These are phyloP conservation scores for Coregonus suidteri DNA, from an alignment of 2,797 vertebrate genomes.

Conservation along the genomic window DNA sequence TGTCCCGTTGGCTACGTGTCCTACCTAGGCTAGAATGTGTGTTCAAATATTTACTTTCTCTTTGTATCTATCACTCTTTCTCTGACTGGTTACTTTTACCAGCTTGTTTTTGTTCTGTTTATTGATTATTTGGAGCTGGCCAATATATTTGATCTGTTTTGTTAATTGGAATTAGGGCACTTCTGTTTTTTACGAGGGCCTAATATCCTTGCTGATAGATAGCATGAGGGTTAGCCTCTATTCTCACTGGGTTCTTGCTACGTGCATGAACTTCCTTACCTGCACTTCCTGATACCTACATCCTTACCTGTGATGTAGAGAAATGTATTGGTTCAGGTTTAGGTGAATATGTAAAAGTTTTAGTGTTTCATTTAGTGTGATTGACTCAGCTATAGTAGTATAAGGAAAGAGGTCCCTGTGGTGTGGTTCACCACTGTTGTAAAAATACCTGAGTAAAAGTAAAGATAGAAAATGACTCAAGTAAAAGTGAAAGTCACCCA, in stretches of 20 bases:
- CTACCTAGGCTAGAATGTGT: constrained; percentile 7
- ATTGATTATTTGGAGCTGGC: neutral
- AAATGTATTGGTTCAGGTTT: neutral
- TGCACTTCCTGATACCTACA: too few relatives aligned
- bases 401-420: constrained; percentile 22
- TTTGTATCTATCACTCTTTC: neutral
- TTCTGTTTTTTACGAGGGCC: neutral
- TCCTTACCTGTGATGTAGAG: neutral
- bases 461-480: too few relatives aligned
- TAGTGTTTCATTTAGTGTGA: neutral
- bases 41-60: constrained; percentile 10
- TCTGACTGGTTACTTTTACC: neutral
- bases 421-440: neutral
- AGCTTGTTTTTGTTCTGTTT: neutral
- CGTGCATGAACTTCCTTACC: too few relatives aligned
- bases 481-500: too few relatives aligned
- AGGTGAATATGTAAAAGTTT: neutral
- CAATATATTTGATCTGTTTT: neutral
- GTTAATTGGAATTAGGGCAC: neutral
- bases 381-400: neutral
- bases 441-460: too few relatives aligned
- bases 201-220: neutral
- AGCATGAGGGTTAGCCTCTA: neutral
- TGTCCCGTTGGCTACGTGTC: constrained; percentile 33
- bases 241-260: neutral